phyloP scores from a whole-genome alignment of 2,888 invertebrate species.

The Drosophila robusta region DNA sequence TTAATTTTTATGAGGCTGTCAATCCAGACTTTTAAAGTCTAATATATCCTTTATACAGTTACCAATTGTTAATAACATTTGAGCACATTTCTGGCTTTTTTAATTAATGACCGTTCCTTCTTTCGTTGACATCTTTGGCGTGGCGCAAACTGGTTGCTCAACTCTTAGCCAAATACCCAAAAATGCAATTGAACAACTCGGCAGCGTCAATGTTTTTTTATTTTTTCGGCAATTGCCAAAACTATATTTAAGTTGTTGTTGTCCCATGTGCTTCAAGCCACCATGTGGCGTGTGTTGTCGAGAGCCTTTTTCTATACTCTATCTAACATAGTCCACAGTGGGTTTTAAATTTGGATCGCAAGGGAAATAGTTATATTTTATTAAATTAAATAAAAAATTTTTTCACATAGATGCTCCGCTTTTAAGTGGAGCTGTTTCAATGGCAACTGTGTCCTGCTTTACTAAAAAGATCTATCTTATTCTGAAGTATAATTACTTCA shows the following conservation, averaged over 20 bases:
- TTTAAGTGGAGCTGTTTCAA: too few species aligned
- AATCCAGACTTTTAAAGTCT: background rate
- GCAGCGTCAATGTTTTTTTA: constrained; percentile 8
- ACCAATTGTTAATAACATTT: too few species aligned
- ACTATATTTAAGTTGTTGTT: constrained; percentile 41
- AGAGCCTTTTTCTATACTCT: constrained; percentile 12
- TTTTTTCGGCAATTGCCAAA: constrained; percentile 42
- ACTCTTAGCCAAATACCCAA: constrained; percentile 33
- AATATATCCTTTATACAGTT: constrained; percentile 20
- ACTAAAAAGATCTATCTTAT: too few species aligned
- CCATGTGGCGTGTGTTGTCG: background rate
- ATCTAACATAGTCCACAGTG: background rate
- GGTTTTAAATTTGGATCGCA: too few species aligned
- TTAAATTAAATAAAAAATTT: too few species aligned
- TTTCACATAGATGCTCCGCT: too few species aligned
- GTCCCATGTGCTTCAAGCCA: constrained; percentile 17
- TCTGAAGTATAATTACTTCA: too few species aligned
- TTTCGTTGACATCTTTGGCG: constrained; percentile 62
- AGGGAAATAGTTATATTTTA: too few species aligned
- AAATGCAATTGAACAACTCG: constrained; percentile 34
- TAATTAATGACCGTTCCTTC: constrained; percentile 3
- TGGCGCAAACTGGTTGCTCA: constrained; percentile 68
- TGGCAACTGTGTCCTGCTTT: too few species aligned
- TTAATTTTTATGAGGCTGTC: background rate
- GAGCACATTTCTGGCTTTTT: too few species aligned